A percentile compares a stretch with the other conserved stretches of the same genome.
Evolutionary conservation across 2,113 vertebrate genomes (phyloP).

Genomic region (Daboia siamensis): DNA sequence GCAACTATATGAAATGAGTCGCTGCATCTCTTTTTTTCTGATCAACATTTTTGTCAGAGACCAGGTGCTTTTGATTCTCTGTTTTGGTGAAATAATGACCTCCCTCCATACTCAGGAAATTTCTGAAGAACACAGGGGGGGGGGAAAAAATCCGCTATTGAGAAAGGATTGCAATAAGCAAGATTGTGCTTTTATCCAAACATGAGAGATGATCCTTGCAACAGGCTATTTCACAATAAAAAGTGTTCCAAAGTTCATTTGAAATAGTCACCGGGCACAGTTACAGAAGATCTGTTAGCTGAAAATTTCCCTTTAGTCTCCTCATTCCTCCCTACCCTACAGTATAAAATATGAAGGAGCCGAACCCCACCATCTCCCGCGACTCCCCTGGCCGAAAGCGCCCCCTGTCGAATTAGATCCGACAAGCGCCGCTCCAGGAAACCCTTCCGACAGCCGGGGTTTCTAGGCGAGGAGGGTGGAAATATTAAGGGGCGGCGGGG

Average conservation of each 20-base stretch:
- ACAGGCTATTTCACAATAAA: neutral
- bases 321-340: neutral
- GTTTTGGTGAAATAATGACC: neutral
- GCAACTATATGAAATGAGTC: neutral
- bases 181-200: neutral
- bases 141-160: fast-evolving
- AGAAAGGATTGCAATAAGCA: neutral
- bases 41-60: neutral
- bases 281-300: neutral
- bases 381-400: neutral
- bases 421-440: neutral
- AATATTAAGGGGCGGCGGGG: neutral
- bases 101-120: neutral
- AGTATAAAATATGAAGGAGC: neutral
- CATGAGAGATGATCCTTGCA: neutral
- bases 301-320: neutral
- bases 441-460: neutral
- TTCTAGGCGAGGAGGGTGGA: neutral
- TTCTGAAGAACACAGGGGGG: neutral
- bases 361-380: neutral
- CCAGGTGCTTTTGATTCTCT: neutral
- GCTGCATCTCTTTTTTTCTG: neutral
- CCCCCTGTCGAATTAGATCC: neutral
- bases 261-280: neutral
- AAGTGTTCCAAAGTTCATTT: neutral